A percentile compares a stretch with the other conserved stretches of the same genome.
phyloP scores from a whole-genome alignment of 1,140 invertebrate genomes.

The Holcopasites calliopsidis region DNA sequence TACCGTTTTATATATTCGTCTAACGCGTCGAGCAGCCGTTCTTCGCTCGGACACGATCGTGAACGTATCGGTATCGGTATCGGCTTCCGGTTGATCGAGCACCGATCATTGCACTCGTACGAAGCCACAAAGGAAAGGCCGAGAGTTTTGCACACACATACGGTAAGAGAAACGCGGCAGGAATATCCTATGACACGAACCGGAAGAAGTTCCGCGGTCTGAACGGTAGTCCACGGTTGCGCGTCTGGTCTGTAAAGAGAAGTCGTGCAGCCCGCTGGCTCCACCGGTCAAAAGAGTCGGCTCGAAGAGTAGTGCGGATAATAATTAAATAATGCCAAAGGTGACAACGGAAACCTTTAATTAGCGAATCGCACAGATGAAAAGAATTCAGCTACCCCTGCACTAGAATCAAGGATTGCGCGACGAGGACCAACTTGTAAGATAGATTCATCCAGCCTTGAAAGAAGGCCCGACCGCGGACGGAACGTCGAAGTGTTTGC shows the following conservation, averaged over 20 bases:
- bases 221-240: constrained; percentile 59
- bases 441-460: background rate
- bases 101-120: constrained; percentile 44
- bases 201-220: constrained; percentile 70
- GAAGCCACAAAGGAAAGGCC: constrained; percentile 42
- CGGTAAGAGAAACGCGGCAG: constrained; percentile 56
- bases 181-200: constrained; percentile 67
- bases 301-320: too few species aligned
- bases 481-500: background rate
- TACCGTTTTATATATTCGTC: background rate
- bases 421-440: background rate
- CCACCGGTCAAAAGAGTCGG: constrained; percentile 34
- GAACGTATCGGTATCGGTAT: constrained; percentile 30
- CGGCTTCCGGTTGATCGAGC: constrained; percentile 46
- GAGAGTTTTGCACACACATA: constrained; percentile 13
- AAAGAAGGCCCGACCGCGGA: background rate
- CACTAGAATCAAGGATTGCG: background rate
- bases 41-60: background rate
- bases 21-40: background rate
- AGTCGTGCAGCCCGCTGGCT: constrained; percentile 9
- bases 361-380: too few species aligned
- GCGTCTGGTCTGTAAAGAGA: constrained; percentile 27
- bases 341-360: too few species aligned
- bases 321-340: too few species aligned
- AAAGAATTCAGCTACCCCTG: too few species aligned